phyloP scores from a whole-genome alignment of 92 coral and sea anemone species.

The Pocillopora meandrina region DNA sequence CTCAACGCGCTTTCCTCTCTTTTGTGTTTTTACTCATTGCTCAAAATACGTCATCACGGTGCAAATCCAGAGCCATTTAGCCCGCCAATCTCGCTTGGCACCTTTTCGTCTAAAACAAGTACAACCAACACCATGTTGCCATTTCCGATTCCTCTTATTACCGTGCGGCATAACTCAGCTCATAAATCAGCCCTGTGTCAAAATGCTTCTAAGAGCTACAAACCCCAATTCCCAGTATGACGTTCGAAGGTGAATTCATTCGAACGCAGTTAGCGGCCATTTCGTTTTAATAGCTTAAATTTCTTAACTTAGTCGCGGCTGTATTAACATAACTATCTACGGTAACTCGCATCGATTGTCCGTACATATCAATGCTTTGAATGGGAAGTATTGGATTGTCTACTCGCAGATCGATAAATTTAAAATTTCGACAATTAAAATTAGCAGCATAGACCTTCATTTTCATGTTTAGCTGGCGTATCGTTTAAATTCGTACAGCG shows the following conservation, averaged over 20 bases:
- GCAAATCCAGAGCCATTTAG: conserved; percentile 13
- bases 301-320: conserved; percentile 13
- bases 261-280: conserved; percentile 1
- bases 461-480: not conserved
- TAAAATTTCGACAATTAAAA: not conserved
- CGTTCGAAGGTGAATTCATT: not conserved
- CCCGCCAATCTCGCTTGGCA: conserved; percentile 27
- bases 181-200: conserved; percentile 36
- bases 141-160: conserved; percentile 38
- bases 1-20: conserved; percentile 18
- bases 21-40: conserved; percentile 15
- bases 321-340: not conserved
- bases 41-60: conserved; percentile 9
- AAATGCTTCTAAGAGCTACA: not conserved
- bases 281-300: conserved; percentile 11
- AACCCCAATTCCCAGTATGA: conserved; percentile 45
- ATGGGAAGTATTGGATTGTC: conserved; percentile 44
- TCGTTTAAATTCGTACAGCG: conserved; percentile 8
- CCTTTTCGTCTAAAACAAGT: conserved; percentile 29
- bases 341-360: conserved; percentile 1
- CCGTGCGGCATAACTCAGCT: conserved; percentile 25
- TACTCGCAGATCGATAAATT: conserved; percentile 3
- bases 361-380: not conserved
- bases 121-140: conserved; percentile 19
- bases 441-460: not conserved